These are phyloP conservation scores for Cantharis lateralis DNA, from an alignment of 2,888 invertebrate genomes.

Conservation along the genomic window DNA sequence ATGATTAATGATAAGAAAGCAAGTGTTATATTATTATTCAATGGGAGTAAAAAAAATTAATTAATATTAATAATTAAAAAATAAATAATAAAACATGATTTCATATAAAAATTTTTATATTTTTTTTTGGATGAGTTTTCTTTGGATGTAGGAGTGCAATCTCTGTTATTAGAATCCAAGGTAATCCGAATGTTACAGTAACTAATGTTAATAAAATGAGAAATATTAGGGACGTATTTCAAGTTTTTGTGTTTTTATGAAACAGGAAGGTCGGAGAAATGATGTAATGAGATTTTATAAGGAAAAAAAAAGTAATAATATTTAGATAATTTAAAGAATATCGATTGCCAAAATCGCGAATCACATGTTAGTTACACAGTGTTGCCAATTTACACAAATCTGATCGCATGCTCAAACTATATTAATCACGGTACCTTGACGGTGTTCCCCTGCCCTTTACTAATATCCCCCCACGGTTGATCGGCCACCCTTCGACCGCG, in stretches of 20 bases:
- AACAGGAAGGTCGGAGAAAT: not conserved
- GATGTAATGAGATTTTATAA: not conserved
- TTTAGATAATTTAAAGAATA: slow-evolving; percentile 27
- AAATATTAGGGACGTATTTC: not conserved
- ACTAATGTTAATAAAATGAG: not conserved
- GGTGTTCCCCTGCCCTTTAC: slow-evolving; percentile 52
- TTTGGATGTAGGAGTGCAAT: not conserved
- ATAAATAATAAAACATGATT: too few species aligned
- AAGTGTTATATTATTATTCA: too few species aligned
- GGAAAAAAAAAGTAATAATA: not conserved
- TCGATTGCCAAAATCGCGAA: slow-evolving; percentile 51
- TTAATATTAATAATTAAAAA: not conserved
- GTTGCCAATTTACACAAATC: slow-evolving; percentile 57
- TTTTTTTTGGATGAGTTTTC: not conserved
- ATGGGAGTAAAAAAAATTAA: too few species aligned
- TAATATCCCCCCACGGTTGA: slow-evolving; percentile 43
- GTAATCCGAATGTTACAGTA: not conserved
- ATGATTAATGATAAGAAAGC: too few species aligned
- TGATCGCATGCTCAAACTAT: slow-evolving; percentile 60
- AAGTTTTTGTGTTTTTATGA: not conserved
- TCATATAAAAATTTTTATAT: not conserved
- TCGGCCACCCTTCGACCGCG: slow-evolving; percentile 47
- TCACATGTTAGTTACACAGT: slow-evolving; percentile 38
- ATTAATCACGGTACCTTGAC: slow-evolving; percentile 62
- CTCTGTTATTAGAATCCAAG: not conserved